Evolutionary conservation across 2,113 vertebrate species (phyloP).

Genomic region (Tringa solitaria): DNA sequence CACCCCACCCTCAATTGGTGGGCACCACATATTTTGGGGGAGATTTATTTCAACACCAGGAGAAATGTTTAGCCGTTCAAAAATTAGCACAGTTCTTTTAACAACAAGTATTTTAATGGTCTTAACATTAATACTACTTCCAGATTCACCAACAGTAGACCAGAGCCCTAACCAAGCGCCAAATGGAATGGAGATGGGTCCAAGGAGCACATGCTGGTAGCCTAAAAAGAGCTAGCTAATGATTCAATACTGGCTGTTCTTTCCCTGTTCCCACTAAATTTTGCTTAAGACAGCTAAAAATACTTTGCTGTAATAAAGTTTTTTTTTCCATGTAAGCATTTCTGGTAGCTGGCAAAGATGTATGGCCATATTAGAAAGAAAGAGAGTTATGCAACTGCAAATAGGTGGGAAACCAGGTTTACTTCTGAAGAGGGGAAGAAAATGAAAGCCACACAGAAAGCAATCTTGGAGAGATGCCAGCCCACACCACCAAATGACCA

Average conservation of each 20-base stretch:
- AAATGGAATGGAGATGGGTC: not conserved
- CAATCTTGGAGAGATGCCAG: not conserved
- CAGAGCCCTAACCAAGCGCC: not conserved
- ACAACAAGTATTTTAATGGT: not conserved
- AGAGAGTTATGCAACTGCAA: not conserved
- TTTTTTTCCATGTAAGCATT: not conserved
- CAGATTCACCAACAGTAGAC: not conserved
- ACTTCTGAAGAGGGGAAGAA: not conserved
- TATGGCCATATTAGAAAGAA: not conserved
- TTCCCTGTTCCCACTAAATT: not conserved
- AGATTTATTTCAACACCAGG: not conserved
- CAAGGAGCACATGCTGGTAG: not conserved
- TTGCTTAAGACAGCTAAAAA: slow-evolving; percentile 23
- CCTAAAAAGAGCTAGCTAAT: not conserved
- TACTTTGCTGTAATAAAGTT: not conserved
- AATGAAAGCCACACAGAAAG: not conserved
- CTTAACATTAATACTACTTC: fast-evolving
- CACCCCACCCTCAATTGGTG: not conserved
- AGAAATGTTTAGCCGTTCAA: not conserved
- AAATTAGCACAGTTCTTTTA: not conserved
- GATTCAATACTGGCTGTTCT: not conserved
- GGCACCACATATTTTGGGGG: not conserved
- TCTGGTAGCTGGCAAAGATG: not conserved
- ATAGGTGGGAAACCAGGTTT: not conserved
- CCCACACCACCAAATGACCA: not conserved